Evolutionary conservation across 2,797 vertebrate species (phyloP), one percentile per base, ranked within the genome.

Genomic region (Molothrus ater): DNA sequence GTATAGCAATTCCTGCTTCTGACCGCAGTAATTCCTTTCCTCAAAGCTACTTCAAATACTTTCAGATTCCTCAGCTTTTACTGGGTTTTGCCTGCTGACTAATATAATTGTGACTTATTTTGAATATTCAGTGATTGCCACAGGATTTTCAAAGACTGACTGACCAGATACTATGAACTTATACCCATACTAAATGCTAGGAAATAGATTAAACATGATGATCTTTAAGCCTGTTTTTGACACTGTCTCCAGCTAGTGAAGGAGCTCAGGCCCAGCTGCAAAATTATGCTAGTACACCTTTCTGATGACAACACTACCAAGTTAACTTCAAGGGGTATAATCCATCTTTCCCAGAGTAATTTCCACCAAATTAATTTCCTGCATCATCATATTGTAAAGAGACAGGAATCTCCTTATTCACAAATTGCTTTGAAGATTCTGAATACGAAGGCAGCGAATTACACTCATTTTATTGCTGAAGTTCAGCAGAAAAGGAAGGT

Each of bases 311-410:
- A 43, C 8, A 12, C 6, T 47, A 45, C 21, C 45, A 84, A 72
- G 40, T 56, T 86, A 88, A 63, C 64, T 93, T 87, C n/a, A 65
- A 71, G 51, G 20, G 4, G 18, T 68, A 65, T 70, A 61, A 90
- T 65, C 29, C 28, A 15, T 87, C 76, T 91, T 93, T 80, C 28
- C 69, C 28, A 22, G 28, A 53, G 22, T 86, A 85, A 89, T 88
- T 83, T 89, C 69, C 42, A 63, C 47, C 74, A 59, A 87, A 82
- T 87, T 92, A 71, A 85, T 92, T 91, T 89, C 59, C 61, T 83
- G 13, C 22, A 21, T 74, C 57, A 57, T 82, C 66, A 80, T 64
- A 57, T 71, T 59, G 14, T 65, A 85, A 89, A 88, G 34, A 88
- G 60, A 86, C 43, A 79, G n/a, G 32, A 84, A 81, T 80, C 36